Base-by-base conservation (phyloP, 53 echinoderm and acorn worm species). In the Temnopleurus reevesii region DNA sequence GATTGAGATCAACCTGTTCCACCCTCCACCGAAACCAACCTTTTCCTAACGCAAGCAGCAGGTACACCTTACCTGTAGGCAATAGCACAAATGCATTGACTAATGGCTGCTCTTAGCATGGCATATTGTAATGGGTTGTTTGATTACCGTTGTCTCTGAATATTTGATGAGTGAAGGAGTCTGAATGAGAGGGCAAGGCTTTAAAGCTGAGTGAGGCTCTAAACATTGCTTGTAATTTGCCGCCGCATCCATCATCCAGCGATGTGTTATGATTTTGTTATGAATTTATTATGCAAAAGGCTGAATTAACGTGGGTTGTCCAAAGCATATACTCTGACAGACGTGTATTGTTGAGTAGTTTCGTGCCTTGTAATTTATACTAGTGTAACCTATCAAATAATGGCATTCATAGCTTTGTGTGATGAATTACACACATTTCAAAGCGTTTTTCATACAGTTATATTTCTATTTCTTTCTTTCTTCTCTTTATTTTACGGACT, bases 81-180 rank as follows among this genome's bases (percentile, higher is more conserved):
- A 41, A 71, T 71, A 2, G 41, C n/a, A 43, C n/a, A 71, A 27
- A 71, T 71, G 71, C 43, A 41, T 65, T 65, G n/a, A 23, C 21
- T 71, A 43, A 71, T 71, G 71, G 71, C 41, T 71, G 38, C 19
- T 21, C 5, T 71, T 71, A 38, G 71, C 41, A 41, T 41, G 7
- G 36, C 19, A n/a, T 71, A n/a, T n/a, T n/a, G 71, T 71, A 71
- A 71, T 71, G 38, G 71, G 71, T 71, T 41, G 71, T 71, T 71
- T 43, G 43, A 71, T 71, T 71, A 41, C 41, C 19, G 71, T 71
- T n/a, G 49, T 27, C 49, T 79, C 17, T 79, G 79, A 27, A 79
- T 79, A 24, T 79, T 79, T 47, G 79, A 79, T 79, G 79, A 79
- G 79, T 6, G 36, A 71, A 41, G 35, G 33, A 18, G 65, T 21